These are phyloP conservation scores for Entosphenus tridentatus DNA, from an alignment of 2,113 vertebrate species.

Conservation along the genomic window DNA sequence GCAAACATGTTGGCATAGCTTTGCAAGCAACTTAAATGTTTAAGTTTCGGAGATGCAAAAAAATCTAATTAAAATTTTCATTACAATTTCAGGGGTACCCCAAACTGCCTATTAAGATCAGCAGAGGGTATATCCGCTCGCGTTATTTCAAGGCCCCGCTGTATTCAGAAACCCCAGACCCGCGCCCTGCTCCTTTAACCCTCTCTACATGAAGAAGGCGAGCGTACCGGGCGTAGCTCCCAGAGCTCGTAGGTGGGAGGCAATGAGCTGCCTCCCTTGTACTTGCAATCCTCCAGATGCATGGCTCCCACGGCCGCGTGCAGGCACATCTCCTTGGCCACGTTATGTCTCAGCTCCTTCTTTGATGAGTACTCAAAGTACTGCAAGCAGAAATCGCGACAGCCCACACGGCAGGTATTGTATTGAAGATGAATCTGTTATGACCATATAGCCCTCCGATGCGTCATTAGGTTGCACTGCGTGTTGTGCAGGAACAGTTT, in stretches of 20 bases:
- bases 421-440: too few species aligned
- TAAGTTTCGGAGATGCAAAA: background rate
- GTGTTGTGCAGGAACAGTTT: too few species aligned
- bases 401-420: too few species aligned
- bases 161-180: too few species aligned
- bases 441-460: too few species aligned
- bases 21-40: background rate
- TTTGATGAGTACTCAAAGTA: constrained; percentile 71
- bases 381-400: constrained; percentile 18
- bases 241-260: background rate
- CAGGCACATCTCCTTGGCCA: constrained; percentile 64
- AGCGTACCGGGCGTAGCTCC: background rate
- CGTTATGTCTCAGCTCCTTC: constrained; percentile 68
- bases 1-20: background rate
- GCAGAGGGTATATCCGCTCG: too few species aligned
- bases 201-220: background rate
- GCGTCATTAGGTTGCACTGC: too few species aligned
- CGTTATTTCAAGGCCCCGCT: too few species aligned
- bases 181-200: too few species aligned
- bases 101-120: too few species aligned
- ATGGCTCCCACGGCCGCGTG: constrained; percentile 18
- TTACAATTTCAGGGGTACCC: background rate
- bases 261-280: constrained; percentile 15
- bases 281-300: constrained; percentile 36
- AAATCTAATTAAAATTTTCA: background rate